phyloP scores from a whole-genome alignment of 2,888 invertebrate genomes.

The Phania funesta region DNA sequence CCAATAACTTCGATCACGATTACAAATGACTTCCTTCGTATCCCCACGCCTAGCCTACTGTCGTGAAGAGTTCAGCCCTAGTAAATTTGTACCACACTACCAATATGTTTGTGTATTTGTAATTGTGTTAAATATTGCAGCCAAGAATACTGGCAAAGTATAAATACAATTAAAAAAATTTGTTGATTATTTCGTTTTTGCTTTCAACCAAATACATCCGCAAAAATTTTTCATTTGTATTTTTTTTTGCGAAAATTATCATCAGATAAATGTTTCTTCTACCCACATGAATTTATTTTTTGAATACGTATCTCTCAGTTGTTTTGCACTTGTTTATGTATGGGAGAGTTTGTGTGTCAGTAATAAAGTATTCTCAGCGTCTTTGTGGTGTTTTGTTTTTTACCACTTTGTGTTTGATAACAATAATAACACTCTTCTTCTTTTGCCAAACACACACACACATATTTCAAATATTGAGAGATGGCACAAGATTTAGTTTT shows the following conservation, averaged over 20 bases:
- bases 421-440: constrained; percentile 6
- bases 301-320: not conserved
- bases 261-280: constrained; percentile 32
- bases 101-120: not conserved
- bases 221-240: constrained; percentile 13
- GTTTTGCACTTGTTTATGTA: constrained; percentile 1
- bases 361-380: not conserved
- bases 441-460: not conserved
- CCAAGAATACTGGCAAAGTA: constrained; percentile 11
- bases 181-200: not conserved
- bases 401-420: constrained; percentile 7
- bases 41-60: too few relatives aligned
- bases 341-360: not conserved
- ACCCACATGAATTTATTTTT: constrained; percentile 14
- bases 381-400: not conserved
- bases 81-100: not conserved
- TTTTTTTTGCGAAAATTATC: constrained; percentile 12
- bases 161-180: constrained; percentile 2
- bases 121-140: constrained; percentile 8
- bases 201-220: not conserved
- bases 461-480: not conserved
- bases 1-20: too few relatives aligned
- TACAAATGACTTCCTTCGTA: too few relatives aligned
- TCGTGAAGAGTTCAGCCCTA: not conserved
- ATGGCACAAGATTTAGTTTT: not conserved